Percentiles rank a stretch among this genome's conserved stretches.
Evolutionary conservation across 2,113 vertebrate species (phyloP).

Genomic region (Lethenteron reissneri): DNA sequence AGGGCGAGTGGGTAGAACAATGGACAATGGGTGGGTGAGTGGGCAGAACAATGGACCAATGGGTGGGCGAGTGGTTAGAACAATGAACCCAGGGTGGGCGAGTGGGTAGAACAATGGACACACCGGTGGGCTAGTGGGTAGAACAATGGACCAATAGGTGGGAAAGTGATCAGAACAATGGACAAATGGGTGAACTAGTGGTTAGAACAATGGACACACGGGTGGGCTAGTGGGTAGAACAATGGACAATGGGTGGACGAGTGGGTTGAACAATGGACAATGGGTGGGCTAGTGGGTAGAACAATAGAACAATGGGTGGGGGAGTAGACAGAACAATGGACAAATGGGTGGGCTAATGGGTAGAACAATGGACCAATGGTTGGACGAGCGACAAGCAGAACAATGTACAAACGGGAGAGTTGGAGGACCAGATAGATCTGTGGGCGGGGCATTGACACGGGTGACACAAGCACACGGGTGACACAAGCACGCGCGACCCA

Average conservation of each 20-base stretch:
- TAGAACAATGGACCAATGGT: neutral
- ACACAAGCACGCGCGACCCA: no score
- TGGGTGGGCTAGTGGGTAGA: no score
- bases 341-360: neutral
- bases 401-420: neutral
- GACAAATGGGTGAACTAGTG: no score
- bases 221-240: no score
- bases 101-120: neutral
- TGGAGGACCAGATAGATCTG: neutral
- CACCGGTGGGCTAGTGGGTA: accelerated
- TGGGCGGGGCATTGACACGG: no score
- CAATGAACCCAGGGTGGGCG: neutral
- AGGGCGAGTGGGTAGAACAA: no score
- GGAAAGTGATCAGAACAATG: no score
- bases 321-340: neutral
- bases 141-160: conserved; percentile 4
- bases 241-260: no score
- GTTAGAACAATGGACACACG: no score
- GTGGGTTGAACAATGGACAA: neutral
- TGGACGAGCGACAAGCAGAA: neutral
- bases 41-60: no score
- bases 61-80: no score
- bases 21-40: no score
- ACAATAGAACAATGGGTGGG: neutral
- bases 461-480: neutral